Conservation (phyloP, 2,888 invertebrate species). For the Volucella bombylans region DNA sequence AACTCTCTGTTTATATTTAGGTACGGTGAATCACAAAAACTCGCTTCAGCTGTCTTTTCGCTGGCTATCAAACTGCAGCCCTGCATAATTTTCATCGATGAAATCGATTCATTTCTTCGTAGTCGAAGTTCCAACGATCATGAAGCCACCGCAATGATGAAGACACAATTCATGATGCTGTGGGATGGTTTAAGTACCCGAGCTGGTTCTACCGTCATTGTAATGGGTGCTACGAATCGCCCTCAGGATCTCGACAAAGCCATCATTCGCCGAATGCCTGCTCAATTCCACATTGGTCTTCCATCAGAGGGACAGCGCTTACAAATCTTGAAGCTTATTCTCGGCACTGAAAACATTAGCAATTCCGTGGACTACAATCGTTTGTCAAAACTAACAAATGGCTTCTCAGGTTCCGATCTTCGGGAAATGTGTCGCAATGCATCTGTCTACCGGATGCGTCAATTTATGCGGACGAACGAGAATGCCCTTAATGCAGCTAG, state of each 20-base stretch:
- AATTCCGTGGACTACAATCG: conserved; percentile 86
- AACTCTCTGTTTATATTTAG: conserved; percentile 58
- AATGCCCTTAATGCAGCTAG: conserved; percentile 43
- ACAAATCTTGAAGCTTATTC: conserved; percentile 88
- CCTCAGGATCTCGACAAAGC: conserved; percentile 96
- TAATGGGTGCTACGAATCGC: conserved; percentile 98
- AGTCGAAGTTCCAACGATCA: conserved; percentile 94
- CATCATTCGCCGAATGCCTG: conserved; percentile 95
- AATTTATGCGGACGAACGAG: conserved; percentile 83
- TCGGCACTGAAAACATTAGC: conserved; percentile 87
- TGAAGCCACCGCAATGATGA: conserved; percentile 99
- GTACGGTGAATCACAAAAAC: conserved; percentile 97
- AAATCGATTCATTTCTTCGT: conserved; percentile 97
- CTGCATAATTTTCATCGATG: conserved; percentile 95
- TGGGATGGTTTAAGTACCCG: conserved; percentile 98
- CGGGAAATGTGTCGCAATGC: conserved; percentile 93
- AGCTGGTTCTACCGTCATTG: conserved; percentile 89
- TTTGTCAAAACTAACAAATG: conserved; percentile 88
- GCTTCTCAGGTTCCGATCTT: conserved; percentile 95
- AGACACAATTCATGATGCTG: conserved; percentile 98
- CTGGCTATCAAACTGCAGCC: conserved; percentile 94
- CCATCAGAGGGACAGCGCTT: conserved; percentile 87
- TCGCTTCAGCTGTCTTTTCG: conserved; percentile 96
- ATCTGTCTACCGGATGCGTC: conserved; percentile 91
- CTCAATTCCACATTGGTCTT: conserved; percentile 92